These are phyloP conservation scores for Pionites leucogaster DNA, from an alignment of 2,113 vertebrate species.

Conservation along the genomic window DNA sequence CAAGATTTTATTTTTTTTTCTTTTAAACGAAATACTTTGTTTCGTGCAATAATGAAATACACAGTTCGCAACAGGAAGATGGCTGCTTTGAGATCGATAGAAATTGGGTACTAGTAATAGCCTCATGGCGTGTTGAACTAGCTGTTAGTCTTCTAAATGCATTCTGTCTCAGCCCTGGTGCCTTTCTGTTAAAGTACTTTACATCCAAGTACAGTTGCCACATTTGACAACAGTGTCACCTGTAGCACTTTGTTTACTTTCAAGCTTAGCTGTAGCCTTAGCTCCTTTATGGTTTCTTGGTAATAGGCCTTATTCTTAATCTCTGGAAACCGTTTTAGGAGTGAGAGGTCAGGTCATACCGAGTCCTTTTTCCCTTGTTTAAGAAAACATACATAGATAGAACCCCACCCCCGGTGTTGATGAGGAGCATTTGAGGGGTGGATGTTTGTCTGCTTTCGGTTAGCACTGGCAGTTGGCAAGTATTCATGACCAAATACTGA, in stretches of 20 bases:
- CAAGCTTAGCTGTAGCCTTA: background rate
- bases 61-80: background rate
- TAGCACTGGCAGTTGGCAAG: background rate
- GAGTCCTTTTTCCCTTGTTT: background rate
- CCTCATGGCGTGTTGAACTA: background rate
- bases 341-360: background rate
- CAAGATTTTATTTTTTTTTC: background rate
- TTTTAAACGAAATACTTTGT: background rate
- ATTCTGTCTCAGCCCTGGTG: background rate
- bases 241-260: conserved; percentile 38
- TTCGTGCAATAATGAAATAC: background rate
- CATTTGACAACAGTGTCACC: background rate
- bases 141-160: background rate
- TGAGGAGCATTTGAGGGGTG: background rate
- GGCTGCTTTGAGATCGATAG: background rate
- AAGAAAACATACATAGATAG: background rate
- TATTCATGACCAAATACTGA: background rate
- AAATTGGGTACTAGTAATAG: background rate
- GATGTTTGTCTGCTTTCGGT: background rate
- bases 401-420: background rate
- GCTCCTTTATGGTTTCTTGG: background rate
- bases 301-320: background rate
- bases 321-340: background rate
- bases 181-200: background rate
- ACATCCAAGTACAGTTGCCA: background rate